Conservation (phyloP, 2,888 invertebrate species). For the Cryptocephalus moraei region DNA sequence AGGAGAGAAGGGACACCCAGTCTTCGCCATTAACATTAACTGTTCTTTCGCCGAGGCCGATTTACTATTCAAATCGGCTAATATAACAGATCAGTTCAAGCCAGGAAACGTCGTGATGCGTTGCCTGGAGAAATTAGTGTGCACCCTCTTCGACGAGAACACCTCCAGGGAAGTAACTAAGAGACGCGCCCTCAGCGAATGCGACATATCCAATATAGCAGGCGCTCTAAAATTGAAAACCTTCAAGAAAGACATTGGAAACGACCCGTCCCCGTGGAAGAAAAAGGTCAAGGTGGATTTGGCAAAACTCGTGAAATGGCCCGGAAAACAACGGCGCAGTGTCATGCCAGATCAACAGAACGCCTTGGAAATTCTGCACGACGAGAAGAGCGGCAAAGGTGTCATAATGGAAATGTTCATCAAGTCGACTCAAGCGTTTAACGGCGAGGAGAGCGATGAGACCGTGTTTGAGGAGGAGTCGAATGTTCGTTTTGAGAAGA, state of each 20-base stretch:
- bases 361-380: not conserved
- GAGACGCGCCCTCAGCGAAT: slow-evolving; percentile 17
- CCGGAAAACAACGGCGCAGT: no score
- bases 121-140: slow-evolving; percentile 35
- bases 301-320: no score
- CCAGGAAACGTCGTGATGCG: slow-evolving; percentile 38
- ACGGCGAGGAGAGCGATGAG: slow-evolving; percentile 14
- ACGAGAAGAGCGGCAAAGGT: slow-evolving; percentile 28
- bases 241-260: slow-evolving; percentile 34
- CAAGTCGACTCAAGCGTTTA: slow-evolving; percentile 27
- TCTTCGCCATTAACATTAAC: slow-evolving; percentile 45
- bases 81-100: slow-evolving; percentile 44
- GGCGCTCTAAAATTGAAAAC: slow-evolving; percentile 38
- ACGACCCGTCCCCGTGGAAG: not conserved
- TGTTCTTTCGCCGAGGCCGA: slow-evolving; percentile 44
- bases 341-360: no score
- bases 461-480: slow-evolving; percentile 20
- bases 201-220: slow-evolving; percentile 28
- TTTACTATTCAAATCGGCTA: slow-evolving; percentile 40
- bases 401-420: slow-evolving; percentile 34
- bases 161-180: not conserved
- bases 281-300: no score
- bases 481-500: slow-evolving; percentile 7
- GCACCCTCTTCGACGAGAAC: slow-evolving; percentile 25
- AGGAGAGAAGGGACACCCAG: slow-evolving; percentile 25